phyloP scores from a whole-genome alignment of 2,888 invertebrate genomes.

The Limnephilus lunatus region DNA sequence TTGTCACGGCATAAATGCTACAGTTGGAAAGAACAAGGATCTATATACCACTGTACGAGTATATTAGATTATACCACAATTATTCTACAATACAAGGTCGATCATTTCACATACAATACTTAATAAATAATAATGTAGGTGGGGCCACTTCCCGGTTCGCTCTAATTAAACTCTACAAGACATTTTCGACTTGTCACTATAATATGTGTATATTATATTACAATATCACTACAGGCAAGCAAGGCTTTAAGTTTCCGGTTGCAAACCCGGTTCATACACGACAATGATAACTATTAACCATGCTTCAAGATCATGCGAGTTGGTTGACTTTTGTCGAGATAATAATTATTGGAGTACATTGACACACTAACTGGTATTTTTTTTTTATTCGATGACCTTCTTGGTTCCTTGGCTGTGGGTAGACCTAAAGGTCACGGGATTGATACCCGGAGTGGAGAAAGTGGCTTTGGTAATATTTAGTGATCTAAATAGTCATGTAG shows the following conservation, averaged over 20 bases:
- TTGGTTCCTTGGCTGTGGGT: neutral
- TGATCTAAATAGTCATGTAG: too few relatives aligned
- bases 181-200: neutral
- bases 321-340: neutral
- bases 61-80: constrained; percentile 7
- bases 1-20: constrained; percentile 5
- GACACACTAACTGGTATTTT: neutral
- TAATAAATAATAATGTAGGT: constrained; percentile 1
- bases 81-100: constrained; percentile 17
- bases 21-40: constrained; percentile 31
- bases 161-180: constrained; percentile 10
- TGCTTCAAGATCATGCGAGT: constrained; percentile 14
- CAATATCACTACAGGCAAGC: neutral
- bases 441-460: neutral
- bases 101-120: constrained; percentile 26
- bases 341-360: constrained; percentile 2
- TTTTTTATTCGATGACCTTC: neutral
- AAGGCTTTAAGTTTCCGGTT: neutral
- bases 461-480: too few relatives aligned
- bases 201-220: neutral
- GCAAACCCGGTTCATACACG: neutral
- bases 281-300: neutral
- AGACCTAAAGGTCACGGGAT: neutral
- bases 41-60: neutral
- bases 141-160: constrained; percentile 30